Evolutionary conservation across 2,113 vertebrate genomes (phyloP), one percentile per base, ranked within the genome.

Genomic region (Lepisosteus oculatus): DNA sequence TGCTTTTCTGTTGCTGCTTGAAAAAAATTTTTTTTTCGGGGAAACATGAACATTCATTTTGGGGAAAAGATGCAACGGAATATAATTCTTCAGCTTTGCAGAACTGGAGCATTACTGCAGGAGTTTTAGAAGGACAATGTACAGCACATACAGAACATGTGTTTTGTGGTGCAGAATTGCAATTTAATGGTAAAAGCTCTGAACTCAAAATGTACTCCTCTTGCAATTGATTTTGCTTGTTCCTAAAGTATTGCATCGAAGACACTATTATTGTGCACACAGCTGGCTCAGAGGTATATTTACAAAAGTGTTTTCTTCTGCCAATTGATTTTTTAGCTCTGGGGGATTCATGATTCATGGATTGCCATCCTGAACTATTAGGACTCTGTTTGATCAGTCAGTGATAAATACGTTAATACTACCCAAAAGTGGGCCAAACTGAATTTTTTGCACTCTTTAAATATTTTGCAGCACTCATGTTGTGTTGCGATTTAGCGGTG

Each of bases 321-420:
- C 67, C 64, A 61, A 69, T 69, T 74, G 67, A 74, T 69, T 74
- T 74, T 62, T 43, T 3, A 17, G 59, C 68, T 67, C 13, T 45
- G 63, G 45, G 67, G 67, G 72, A 73, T 68, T 73, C 65, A 65
- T 73, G 72, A 73, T 73, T 68, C 62, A 73, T 73, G 59, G 72
- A 68, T 63, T 68, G 62, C 66, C 66, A 61, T 65, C 57, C 56
- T 55, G 72, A 45, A 42, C 47, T 44, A 73, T 73, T 73, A 73
- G 57, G 61, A 57, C 65, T 43, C 42, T 7, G 56, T 57, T 73
- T 55, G 65, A 73, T 68, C 29, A 29, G 29, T 29, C 29, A 29
- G 29, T 29, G 29, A 29, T 29, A 29, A 29, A 29, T 29, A 29
- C 2, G 29, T 29, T 29, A 29, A 29, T 29, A 29, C 29, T 29